Base-by-base conservation (phyloP, 2,113 vertebrate species). In the Brevimyrus niger region DNA sequence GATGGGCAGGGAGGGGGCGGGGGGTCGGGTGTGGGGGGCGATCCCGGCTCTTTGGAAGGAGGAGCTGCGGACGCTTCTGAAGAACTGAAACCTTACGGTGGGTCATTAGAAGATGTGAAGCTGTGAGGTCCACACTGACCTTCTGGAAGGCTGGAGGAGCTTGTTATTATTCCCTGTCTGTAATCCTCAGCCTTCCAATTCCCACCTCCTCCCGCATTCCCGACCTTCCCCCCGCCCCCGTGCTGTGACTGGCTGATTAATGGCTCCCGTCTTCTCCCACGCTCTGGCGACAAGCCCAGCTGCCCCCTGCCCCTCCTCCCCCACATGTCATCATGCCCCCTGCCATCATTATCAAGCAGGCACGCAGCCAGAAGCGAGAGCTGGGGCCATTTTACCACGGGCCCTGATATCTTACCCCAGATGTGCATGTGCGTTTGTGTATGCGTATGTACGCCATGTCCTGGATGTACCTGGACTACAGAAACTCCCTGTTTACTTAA, bases 221-320 rank as follows among this genome's bases (percentile, higher is more conserved):
- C 11, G 58, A 44, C 58, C 35, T 89, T 83, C 89, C 83, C 2
- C n/a, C 53, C 0, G 83, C 38, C 83, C 46, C 13, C 19, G 27
- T 35, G 0, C 83, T 89, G 82, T 89, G 27, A 89, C 83, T 51
- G n/a, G 13, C 84, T 89, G 89, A 89, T 86, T 86, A 89, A 69
- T 86, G 82, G 44, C 44, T 50, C 35, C 10, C 42, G 44, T 86
- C 55, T 42, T 46, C 55, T 69, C 58, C 31, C 50, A 48, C 42
- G 35, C 61, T 86, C 85, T 69, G n/a, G 44, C 42, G 35, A 89
- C 53, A 86, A 38, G 58, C 76, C 89, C 42, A 48, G 83, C 53
- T 50, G 17, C 35, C 19, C 44, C 55, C 27, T 5, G 1, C 48
- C 55, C 15, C 46, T 46, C 51, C 10, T 5, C 19, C 19, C 31